A percentile compares a stretch with the other conserved stretches of the same genome.
Evolutionary conservation across 2,888 invertebrate genomes (phyloP).

Genomic region (Eupithecia abbreviata): DNA sequence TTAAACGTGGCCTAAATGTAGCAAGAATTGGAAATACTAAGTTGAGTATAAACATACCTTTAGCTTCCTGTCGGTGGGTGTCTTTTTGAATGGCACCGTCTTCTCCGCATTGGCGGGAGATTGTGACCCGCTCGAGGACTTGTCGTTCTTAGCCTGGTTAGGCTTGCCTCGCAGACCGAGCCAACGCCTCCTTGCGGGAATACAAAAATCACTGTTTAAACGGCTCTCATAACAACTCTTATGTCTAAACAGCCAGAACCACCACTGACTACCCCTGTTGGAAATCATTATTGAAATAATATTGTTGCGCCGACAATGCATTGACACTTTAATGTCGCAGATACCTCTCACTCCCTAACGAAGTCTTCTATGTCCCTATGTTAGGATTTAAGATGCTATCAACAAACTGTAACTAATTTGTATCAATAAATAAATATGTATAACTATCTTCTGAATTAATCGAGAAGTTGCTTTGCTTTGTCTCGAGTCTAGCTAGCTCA

Average conservation of each 20-base stretch:
- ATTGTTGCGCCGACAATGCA: not conserved
- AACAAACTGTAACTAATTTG: no score
- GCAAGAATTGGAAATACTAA: not conserved
- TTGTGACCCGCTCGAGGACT: slow-evolving; percentile 82
- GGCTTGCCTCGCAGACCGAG: slow-evolving; percentile 89
- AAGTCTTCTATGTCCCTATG: not conserved
- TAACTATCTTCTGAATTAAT: no score
- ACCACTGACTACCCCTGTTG: not conserved
- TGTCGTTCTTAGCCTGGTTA: slow-evolving; percentile 91
- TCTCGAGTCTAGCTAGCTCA: no score
- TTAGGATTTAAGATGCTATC: no score
- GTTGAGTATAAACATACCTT: slow-evolving; percentile 74
- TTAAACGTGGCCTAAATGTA: not conserved
- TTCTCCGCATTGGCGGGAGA: slow-evolving; percentile 79
- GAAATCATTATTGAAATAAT: not conserved
- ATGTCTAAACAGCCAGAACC: not conserved
- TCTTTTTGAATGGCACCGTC: slow-evolving; percentile 88
- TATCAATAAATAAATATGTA: no score
- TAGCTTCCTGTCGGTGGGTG: slow-evolving; percentile 92
- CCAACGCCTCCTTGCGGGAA: slow-evolving; percentile 90
- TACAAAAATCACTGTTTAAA: slow-evolving; percentile 25
- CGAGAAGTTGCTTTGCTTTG: no score
- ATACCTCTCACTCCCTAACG: not conserved
- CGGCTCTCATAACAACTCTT: slow-evolving; percentile 18
- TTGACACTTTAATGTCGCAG: not conserved